These are phyloP conservation scores for Sebastes elongatus DNA, from an alignment of 2,797 vertebrate genomes.

Conservation along the genomic window DNA sequence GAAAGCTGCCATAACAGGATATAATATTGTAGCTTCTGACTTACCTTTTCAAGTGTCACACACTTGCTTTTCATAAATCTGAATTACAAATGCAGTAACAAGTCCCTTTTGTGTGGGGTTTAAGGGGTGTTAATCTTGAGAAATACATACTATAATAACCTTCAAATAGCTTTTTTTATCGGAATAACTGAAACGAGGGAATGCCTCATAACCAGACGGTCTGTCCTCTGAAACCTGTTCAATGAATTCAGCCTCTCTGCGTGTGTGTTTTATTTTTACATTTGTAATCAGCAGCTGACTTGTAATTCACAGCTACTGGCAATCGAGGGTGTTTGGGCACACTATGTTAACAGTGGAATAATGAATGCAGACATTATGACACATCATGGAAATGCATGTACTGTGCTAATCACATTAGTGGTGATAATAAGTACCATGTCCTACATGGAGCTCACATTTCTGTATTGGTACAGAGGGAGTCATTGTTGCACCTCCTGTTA, in stretches of 20 bases:
- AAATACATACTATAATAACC: background rate
- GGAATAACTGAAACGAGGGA: background rate
- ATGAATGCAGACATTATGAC: slow-evolving; percentile 21
- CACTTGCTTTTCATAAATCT: background rate
- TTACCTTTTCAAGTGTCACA: background rate
- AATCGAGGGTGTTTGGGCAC: background rate
- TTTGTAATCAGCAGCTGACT: background rate
- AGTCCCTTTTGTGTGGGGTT: background rate
- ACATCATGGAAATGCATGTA: background rate
- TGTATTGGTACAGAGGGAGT: background rate
- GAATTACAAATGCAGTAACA: background rate
- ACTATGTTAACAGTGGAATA: background rate
- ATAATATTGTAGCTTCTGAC: background rate
- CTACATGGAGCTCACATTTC: background rate
- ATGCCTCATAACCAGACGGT: background rate
- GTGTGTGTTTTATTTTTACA: background rate
- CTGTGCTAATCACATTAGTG: background rate
- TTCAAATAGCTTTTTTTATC: background rate
- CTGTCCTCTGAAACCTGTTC: background rate
- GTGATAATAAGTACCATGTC: background rate
- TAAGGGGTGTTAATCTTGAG: background rate
- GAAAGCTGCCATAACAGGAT: background rate
- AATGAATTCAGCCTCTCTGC: background rate
- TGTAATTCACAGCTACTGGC: background rate
- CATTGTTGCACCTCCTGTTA: background rate